Evolutionary conservation across 2,113 vertebrate genomes (phyloP).

Genomic region (Calidris pygmaea): DNA sequence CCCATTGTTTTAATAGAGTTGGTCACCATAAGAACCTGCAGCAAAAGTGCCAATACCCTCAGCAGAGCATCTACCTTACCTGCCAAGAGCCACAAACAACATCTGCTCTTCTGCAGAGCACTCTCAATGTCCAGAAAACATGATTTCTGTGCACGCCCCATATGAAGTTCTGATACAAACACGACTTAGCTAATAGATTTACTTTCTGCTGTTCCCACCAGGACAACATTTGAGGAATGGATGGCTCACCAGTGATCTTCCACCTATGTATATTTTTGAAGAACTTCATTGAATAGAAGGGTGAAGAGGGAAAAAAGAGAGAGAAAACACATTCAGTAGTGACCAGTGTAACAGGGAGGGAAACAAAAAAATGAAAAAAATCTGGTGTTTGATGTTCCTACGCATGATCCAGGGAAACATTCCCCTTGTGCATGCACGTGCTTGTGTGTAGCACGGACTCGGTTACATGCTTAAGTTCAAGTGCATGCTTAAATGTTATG

Average conservation of each 20-base stretch:
- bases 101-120: background rate
- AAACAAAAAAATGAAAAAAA: background rate
- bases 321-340: background rate
- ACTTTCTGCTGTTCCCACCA: background rate
- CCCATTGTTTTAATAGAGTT: slow-evolving; percentile 31
- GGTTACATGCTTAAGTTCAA: background rate
- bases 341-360: background rate
- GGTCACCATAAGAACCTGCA: slow-evolving; percentile 36
- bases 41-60: background rate
- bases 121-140: background rate
- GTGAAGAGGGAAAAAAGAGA: background rate
- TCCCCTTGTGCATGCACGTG: rapidly evolving
- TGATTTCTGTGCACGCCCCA: background rate
- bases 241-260: background rate
- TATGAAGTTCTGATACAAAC: background rate
- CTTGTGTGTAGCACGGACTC: background rate
- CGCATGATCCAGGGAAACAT: background rate
- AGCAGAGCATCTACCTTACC: background rate
- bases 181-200: background rate
- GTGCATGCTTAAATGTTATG: background rate
- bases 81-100: background rate
- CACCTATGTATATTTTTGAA: background rate
- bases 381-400: background rate
- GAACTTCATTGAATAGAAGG: background rate
- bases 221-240: background rate